phyloP scores from a whole-genome alignment of 53 echinoderm and acorn worm genomes.

The Actinopyga echinites region DNA sequence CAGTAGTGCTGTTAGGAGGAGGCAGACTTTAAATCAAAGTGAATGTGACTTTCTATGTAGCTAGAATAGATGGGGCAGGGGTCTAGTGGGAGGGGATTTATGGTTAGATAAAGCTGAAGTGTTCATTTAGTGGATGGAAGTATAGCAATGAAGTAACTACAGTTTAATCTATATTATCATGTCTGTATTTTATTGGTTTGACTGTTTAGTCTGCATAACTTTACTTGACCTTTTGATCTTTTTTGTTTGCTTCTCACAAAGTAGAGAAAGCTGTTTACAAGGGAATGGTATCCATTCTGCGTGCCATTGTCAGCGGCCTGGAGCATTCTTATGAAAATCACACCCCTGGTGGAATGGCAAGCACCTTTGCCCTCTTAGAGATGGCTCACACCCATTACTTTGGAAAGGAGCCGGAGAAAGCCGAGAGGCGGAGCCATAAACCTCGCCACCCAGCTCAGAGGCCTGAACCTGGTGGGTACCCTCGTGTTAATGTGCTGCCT shows the following conservation, averaged over 20 bases:
- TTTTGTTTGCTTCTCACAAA: conserved; percentile 56
- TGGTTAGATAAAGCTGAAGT: too few species aligned
- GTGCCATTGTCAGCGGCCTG: conserved; percentile 86
- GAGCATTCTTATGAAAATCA: conserved; percentile 86
- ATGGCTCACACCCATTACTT: conserved; percentile 98
- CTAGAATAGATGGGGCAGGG: too few species aligned
- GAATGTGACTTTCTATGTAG: too few species aligned
- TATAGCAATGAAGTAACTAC: too few species aligned
- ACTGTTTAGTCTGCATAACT: too few species aligned
- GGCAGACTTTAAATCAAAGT: too few species aligned
- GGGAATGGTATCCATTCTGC: conserved; percentile 83
- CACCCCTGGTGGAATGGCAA: conserved; percentile 90
- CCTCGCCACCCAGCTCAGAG: conserved; percentile 26
- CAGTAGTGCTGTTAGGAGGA: too few species aligned
- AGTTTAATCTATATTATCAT: too few species aligned
- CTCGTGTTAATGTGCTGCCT: conserved; percentile 36
- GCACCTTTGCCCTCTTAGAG: conserved; percentile 90
- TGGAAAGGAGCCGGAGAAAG: conserved; percentile 85
- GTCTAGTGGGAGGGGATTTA: too few species aligned
- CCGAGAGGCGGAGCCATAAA: conserved; percentile 38
- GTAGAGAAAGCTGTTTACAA: conserved; percentile 95
- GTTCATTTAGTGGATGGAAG: too few species aligned
- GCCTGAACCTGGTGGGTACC: conserved; percentile 44
- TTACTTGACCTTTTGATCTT: background rate
- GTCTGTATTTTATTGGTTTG: too few species aligned